Evolutionary conservation across 35 echinoderm and acorn worm species (phyloP), one percentile per base, ranked within the genome.

Genomic region (Acanthaster planci): DNA sequence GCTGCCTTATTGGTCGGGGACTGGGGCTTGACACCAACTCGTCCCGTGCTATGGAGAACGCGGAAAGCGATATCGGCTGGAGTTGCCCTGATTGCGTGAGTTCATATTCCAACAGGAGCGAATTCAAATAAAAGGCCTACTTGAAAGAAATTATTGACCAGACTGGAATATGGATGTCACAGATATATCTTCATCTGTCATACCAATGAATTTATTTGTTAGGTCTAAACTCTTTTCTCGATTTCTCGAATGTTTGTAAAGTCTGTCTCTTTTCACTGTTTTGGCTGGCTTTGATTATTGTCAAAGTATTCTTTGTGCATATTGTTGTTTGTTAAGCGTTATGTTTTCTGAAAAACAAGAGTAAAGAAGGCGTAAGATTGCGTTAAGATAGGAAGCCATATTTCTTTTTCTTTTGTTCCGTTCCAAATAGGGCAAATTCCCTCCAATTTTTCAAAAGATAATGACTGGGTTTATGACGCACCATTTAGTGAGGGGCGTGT

Each of bases 31-130:
- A 82, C 31, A 39, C 50, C 1, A 89, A 89, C 32, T 89, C 79
- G 39, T 19, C 36, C 38, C 51, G 17, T 4, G 87, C 87, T 34
- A 12, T 89, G 40, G 60, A 53, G 38, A 58, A 81, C 23, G 80
- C 87, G 1, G 78, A 89, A 3, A n/a, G 29, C 5, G 78, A 81
- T 14, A 42, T 86, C 2, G 92, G 92, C 10, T 94, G 92, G 92
- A 94, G 87, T 51, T 94, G 92, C 47, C 82, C 82, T 4, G 92
- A 94, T 2, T 94, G 92, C 83, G 92, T 94, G 86, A 94, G 92
- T 84, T 22, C n/a, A 39, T 79, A 36, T 21, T 53, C 17, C n/a
- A n/a, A n/a, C n/a, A 59, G 19, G 56, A 1, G 17, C 54, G 51
- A 12, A 31, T 31, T 53, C 51, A 6, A 10, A 55, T 55, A 14